These are phyloP conservation scores for Atopsyche davidsoni DNA, from an alignment of 1,140 invertebrate species.

Conservation along the genomic window DNA sequence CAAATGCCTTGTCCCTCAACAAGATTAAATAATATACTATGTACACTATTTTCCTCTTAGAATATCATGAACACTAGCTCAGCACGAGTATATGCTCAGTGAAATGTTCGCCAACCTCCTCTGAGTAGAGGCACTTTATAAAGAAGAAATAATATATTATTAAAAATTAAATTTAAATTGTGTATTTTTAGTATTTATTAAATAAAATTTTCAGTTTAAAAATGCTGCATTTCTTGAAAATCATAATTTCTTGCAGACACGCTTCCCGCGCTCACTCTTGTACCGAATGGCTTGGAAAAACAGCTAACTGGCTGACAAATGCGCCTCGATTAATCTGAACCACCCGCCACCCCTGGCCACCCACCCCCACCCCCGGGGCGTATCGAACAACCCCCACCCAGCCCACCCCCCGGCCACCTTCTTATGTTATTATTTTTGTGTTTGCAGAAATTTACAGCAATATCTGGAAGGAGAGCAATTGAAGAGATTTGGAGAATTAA, in stretches of 20 bases:
- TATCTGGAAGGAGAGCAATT: slow-evolving; percentile 11
- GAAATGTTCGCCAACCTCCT: background rate
- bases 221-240: too few relatives aligned
- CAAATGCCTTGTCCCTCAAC: too few relatives aligned
- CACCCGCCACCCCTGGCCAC: slow-evolving; percentile 4
- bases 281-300: slow-evolving; percentile 14
- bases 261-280: slow-evolving; percentile 21
- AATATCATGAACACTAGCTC: too few relatives aligned
- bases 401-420: slow-evolving; percentile 2
- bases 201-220: too few relatives aligned
- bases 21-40: too few relatives aligned
- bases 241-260: background rate
- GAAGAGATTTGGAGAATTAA: background rate
- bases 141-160: too few relatives aligned
- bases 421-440: slow-evolving; percentile 22
- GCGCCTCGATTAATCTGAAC: slow-evolving; percentile 28
- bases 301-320: slow-evolving; percentile 30
- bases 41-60: too few relatives aligned
- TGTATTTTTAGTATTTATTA: too few relatives aligned
- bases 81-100: too few relatives aligned
- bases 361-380: slow-evolving; percentile 1
- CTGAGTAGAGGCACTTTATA: slow-evolving; percentile 2
- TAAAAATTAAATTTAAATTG: too few relatives aligned
- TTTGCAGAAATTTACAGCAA: slow-evolving; percentile 24
- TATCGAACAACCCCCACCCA: background rate